Percentiles rank a stretch among this genome's conserved stretches.
Evolutionary conservation across 1,140 invertebrate species (phyloP).

Genomic region (Micrasema longulum): DNA sequence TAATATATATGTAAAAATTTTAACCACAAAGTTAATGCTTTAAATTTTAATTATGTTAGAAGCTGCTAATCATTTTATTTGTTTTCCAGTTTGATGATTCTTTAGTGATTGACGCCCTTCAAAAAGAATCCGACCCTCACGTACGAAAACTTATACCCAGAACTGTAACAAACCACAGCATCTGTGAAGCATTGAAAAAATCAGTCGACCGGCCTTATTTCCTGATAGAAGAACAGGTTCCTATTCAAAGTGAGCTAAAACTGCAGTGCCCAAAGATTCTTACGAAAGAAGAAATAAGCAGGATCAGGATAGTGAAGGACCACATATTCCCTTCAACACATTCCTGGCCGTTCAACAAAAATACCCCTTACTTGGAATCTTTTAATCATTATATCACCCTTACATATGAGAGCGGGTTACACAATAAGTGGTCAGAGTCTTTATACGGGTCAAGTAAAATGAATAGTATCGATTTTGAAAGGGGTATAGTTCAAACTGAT

Average conservation of each 20-base stretch:
- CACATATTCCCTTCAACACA: conserved; percentile 35
- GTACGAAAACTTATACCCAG: background rate
- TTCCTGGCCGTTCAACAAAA: conserved; percentile 43
- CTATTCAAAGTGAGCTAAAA: conserved; percentile 15
- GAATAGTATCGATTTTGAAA: conserved; percentile 7
- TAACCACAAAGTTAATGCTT: too few species aligned
- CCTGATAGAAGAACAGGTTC: conserved; percentile 41
- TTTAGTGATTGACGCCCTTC: too few species aligned
- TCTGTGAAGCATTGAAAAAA: conserved; percentile 36
- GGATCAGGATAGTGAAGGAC: conserved; percentile 39
- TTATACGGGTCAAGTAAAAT: background rate
- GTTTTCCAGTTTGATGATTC: too few species aligned
- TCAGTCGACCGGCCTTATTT: conserved; percentile 11
- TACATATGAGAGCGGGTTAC: conserved; percentile 36
- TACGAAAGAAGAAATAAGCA: conserved; percentile 7
- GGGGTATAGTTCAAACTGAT: conserved; percentile 5
- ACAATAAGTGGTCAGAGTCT: conserved; percentile 25
- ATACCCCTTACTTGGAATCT: conserved; percentile 29
- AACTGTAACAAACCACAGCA: background rate
- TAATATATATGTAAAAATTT: too few species aligned
- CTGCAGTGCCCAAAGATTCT: conserved; percentile 30
- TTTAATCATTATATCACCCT: conserved; percentile 38
- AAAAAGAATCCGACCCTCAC: background rate
- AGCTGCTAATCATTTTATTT: too few species aligned
- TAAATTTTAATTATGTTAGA: too few species aligned